These are phyloP conservation scores for Acipenser oxyrinchus DNA, from an alignment of 2,797 vertebrate species.

Conservation along the genomic window DNA sequence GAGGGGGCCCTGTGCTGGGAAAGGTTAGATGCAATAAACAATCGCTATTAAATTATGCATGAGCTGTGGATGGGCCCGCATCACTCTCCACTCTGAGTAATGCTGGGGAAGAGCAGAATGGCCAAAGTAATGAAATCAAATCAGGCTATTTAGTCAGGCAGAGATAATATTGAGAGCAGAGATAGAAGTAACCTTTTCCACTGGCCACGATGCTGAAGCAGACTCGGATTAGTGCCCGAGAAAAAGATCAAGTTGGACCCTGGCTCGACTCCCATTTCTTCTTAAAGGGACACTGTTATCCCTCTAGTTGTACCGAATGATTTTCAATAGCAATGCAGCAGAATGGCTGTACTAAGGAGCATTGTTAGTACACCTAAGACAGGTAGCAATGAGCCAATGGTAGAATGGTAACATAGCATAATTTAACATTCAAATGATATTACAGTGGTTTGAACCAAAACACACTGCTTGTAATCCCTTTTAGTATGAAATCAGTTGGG, in stretches of 20 bases:
- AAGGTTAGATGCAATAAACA: conserved; percentile 4
- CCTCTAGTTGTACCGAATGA: no score
- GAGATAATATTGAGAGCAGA: not conserved
- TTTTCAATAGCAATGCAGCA: no score
- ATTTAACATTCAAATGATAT: no score
- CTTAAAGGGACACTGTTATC: conserved; percentile 9
- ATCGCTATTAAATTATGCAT: conserved; percentile 4
- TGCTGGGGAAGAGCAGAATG: not conserved
- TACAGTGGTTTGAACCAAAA: no score
- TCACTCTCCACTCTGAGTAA: conserved; percentile 3
- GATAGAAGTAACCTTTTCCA: not conserved
- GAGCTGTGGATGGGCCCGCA: conserved; percentile 1
- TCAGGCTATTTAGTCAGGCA: not conserved
- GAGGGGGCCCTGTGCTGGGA: not conserved
- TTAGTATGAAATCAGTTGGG: no score
- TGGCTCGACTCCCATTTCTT: conserved; percentile 12
- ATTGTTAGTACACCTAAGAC: no score
- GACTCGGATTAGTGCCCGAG: not conserved
- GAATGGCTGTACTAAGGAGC: no score
- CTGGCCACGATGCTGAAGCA: not conserved
- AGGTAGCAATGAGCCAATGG: no score
- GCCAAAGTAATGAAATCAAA: not conserved
- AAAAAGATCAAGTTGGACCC: not conserved
- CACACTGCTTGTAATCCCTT: no score
- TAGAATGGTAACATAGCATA: no score